Evolutionary conservation across 2,113 vertebrate species (phyloP).

Genomic region (Grammomys dolichurus): DNA sequence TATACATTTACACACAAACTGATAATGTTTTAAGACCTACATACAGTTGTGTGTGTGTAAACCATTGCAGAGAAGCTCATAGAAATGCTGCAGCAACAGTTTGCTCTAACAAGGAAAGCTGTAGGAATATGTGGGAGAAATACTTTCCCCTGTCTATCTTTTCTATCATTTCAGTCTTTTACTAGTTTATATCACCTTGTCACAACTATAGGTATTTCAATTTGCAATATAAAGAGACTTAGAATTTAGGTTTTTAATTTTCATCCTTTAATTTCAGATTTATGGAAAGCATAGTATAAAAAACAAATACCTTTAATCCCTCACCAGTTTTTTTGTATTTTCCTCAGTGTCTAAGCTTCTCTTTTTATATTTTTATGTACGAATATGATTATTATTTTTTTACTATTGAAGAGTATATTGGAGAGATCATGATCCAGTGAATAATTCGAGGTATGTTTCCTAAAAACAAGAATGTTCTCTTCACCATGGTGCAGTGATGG

Average conservation of each 20-base stretch:
- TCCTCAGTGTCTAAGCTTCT: neutral
- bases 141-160: neutral
- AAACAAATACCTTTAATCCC: neutral
- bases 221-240: neutral
- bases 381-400: neutral
- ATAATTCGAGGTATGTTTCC: neutral
- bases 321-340: neutral
- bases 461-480: neutral
- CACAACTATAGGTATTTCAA: conserved; percentile 42
- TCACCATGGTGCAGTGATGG: neutral
- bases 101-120: neutral
- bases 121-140: neutral
- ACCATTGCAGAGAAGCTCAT: neutral
- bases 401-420: neutral
- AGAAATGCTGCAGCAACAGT: neutral
- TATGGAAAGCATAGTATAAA: neutral
- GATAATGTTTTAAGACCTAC: neutral
- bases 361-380: neutral
- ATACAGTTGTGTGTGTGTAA: neutral
- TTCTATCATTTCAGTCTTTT: conserved; percentile 2
- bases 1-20: neutral
- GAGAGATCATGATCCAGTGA: neutral
- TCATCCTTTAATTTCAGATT: conserved; percentile 27
- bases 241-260: conserved; percentile 42
- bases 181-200: neutral